A percentile compares a stretch with the other conserved stretches of the same genome.
Evolutionary conservation across 2,888 invertebrate genomes (phyloP).

Genomic region (Strigamia maritima): DNA sequence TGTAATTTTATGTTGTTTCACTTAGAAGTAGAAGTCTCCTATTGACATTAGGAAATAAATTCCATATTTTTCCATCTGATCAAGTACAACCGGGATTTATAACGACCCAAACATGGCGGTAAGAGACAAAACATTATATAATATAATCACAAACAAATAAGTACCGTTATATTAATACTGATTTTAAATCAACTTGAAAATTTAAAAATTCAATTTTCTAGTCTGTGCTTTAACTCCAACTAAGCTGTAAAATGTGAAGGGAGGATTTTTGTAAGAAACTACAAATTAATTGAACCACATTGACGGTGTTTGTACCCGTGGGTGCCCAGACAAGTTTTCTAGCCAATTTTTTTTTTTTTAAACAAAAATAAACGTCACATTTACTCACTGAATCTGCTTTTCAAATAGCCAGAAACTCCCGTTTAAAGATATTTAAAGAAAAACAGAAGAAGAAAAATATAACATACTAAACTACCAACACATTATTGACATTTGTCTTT

Average conservation of each 20-base stretch:
- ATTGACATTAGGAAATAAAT: not conserved
- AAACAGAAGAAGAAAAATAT: not conserved
- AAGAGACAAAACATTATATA: not conserved
- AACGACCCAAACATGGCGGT: not conserved
- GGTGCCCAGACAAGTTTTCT: not conserved
- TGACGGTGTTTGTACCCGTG: not conserved
- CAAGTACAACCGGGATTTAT: not conserved
- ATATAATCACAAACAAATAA: not conserved
- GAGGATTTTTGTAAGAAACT: not conserved
- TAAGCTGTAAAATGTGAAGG: not conserved
- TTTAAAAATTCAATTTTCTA: not conserved
- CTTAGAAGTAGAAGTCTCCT: not conserved
- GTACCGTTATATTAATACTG: not conserved
- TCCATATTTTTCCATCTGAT: not conserved
- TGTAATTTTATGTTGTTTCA: not conserved
- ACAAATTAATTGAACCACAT: not conserved
- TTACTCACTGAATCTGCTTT: too few species aligned
- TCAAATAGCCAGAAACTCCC: too few species aligned
- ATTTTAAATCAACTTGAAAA: not conserved
- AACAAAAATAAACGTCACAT: too few species aligned
- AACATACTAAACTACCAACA: not conserved
- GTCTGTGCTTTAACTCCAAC: not conserved
- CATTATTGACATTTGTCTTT: not conserved
- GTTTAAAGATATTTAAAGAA: too few species aligned
- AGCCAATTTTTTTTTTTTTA: too few species aligned